Percentiles rank a stretch among this genome's conserved stretches.
Evolutionary conservation across 2,888 invertebrate genomes (phyloP).

Genomic region (Rhopalosiphum nymphaeae): DNA sequence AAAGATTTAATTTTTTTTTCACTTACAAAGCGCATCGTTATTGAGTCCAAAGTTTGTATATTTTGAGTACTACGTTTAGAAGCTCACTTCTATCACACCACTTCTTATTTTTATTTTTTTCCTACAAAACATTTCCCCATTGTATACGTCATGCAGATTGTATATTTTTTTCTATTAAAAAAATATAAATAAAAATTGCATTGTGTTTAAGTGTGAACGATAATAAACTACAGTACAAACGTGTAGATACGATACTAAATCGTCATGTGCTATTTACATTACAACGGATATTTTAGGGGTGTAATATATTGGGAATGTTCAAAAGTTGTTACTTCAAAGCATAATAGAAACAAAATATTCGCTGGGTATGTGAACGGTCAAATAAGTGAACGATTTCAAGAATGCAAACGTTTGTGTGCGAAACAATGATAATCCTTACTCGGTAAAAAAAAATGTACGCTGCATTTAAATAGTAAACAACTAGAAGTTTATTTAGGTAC

Average conservation of each 20-base stretch:
- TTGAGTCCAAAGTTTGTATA: background rate
- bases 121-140: too few relatives aligned
- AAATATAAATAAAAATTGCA: background rate
- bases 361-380: background rate
- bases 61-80: background rate
- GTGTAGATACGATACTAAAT: background rate
- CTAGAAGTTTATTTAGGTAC: background rate
- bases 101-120: background rate
- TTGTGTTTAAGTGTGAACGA: background rate
- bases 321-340: background rate
- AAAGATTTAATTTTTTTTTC: background rate
- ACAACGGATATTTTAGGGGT: background rate
- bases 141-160: too few relatives aligned
- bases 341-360: background rate
- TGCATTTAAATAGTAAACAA: background rate
- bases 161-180: too few relatives aligned
- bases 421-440: background rate
- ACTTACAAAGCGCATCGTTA: background rate
- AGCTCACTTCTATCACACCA: background rate
- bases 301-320: background rate
- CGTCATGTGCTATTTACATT: background rate
- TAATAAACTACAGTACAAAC: too few relatives aligned
- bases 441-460: background rate
- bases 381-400: background rate
- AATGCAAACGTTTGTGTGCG: background rate